Evolutionary conservation across 2,888 invertebrate species (phyloP).

Genomic region (Papilio demoleus): DNA sequence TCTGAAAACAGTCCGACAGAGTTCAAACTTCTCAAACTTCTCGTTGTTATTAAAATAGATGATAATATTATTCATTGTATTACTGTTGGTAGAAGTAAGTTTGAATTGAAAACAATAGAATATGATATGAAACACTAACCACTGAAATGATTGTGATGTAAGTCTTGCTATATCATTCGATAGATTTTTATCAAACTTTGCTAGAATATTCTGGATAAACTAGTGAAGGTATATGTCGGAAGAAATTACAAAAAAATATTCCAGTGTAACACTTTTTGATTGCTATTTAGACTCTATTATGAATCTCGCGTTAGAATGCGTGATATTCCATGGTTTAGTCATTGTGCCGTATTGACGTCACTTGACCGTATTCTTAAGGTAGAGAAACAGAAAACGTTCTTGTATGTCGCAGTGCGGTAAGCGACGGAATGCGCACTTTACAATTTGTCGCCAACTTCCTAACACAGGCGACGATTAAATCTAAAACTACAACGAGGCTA

Average conservation of each 20-base stretch:
- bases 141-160: background rate
- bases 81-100: background rate
- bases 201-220: too few relatives aligned
- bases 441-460: constrained; percentile 17
- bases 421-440: constrained; percentile 19
- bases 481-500: constrained; percentile 5
- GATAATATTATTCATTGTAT: constrained; percentile 9
- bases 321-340: background rate
- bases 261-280: too few relatives aligned
- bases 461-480: constrained; percentile 17
- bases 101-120: background rate
- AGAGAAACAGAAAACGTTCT: constrained; percentile 15
- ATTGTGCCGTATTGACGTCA: background rate
- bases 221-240: too few relatives aligned
- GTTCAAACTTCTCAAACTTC: constrained; percentile 20
- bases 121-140: background rate
- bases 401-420: constrained; percentile 28
- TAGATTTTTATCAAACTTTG: too few relatives aligned
- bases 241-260: too few relatives aligned
- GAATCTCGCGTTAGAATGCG: background rate
- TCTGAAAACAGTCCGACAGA: constrained; percentile 23
- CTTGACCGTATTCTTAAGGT: constrained; percentile 19
- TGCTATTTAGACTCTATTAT: background rate
- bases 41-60: constrained; percentile 17
- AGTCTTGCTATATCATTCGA: too few relatives aligned